Evolutionary conservation across 37 sponge, comb jelly and placozoan species (phyloP).

Genomic region (Petrosia ficiformis): DNA sequence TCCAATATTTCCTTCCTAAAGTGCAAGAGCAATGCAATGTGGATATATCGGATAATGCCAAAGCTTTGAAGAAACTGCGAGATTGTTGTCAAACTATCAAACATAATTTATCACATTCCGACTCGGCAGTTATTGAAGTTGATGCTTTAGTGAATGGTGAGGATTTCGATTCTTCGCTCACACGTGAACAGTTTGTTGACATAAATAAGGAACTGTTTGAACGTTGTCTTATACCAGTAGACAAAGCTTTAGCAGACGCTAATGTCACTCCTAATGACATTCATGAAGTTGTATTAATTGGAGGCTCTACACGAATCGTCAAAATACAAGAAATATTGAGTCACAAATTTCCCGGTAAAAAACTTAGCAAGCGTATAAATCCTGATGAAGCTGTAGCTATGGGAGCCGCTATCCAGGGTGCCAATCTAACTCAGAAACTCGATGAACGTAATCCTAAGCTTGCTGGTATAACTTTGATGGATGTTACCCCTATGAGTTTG

Average conservation of each 20-base stretch:
- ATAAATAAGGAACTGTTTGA: slow-evolving; percentile 66
- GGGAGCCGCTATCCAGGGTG: slow-evolving; percentile 94
- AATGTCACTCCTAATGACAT: slow-evolving; percentile 46
- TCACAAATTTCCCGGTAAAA: slow-evolving; percentile 49
- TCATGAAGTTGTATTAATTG: slow-evolving; percentile 85
- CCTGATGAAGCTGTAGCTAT: slow-evolving; percentile 96
- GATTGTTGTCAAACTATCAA: slow-evolving; percentile 86
- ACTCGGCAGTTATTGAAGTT: slow-evolving; percentile 67
- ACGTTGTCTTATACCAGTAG: slow-evolving; percentile 66
- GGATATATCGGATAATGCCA: slow-evolving; percentile 68
- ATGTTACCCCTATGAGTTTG: slow-evolving; percentile 84
- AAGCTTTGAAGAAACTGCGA: slow-evolving; percentile 78
- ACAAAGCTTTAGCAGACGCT: slow-evolving; percentile 73
- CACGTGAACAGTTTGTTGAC: slow-evolving; percentile 77
- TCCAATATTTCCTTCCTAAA: slow-evolving; percentile 62
- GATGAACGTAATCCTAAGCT: slow-evolving; percentile 62
- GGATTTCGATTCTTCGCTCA: slow-evolving; percentile 82
- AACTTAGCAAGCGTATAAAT: slow-evolving; percentile 86
- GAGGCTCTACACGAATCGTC: slow-evolving; percentile 86
- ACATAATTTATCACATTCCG: slow-evolving; percentile 88
- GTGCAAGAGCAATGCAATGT: slow-evolving; percentile 69
- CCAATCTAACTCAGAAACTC: slow-evolving; percentile 60
- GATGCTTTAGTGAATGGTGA: slow-evolving; percentile 84
- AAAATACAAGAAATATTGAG: slow-evolving; percentile 70
- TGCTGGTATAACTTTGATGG: slow-evolving; percentile 86